Evolutionary conservation across 2,797 vertebrate genomes (phyloP), one percentile per base, ranked within the genome.

Genomic region (Parotocinclus haroldoi): DNA sequence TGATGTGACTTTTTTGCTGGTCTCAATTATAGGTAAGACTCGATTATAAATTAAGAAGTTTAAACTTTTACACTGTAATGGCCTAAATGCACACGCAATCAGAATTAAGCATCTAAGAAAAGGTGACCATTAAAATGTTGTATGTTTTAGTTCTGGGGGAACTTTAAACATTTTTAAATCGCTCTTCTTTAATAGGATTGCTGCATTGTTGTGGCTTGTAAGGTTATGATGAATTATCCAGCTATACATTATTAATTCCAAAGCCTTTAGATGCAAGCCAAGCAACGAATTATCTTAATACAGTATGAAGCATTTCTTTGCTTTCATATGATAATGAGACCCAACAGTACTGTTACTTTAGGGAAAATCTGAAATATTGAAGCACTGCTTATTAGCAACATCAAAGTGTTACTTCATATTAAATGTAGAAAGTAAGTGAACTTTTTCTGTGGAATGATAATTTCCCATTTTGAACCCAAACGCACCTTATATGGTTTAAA

Each of bases 391-490:
- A 72, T 61, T 65, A 54, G 48, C 56, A 51, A 76, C 78, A 84
- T 86, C 83, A 87, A 83, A 84, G 76, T 58, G 57, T 16, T 82
- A 76, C 19, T 66, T 16, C 18, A 55, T 60, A 80, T 81, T 72
- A 71, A 62, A 78, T 17, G 39, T 44, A 16, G 16, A 54, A 76
- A 64, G 49, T 14, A 42, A 42, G 10, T 42, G 10, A 42, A 42
- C 40, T 10, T 59, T 42, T 45, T 4, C 9, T 3, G 7, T 2
- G 11, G 27, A 27, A 27, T 27, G 27, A 27, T 27, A 27, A 27
- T 27, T 27, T 27, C 27, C 27, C 27, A 27, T 27, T 27, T 27
- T 27, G 27, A 2, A 27, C 27, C 27, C 27, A 27, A 27, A 27
- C 5, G 27, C 27, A 27, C 27, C 27, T 5, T 5, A 27, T 5